Evolutionary conservation across 1,140 invertebrate species (phyloP).

Genomic region (Hirudo medicinalis): DNA sequence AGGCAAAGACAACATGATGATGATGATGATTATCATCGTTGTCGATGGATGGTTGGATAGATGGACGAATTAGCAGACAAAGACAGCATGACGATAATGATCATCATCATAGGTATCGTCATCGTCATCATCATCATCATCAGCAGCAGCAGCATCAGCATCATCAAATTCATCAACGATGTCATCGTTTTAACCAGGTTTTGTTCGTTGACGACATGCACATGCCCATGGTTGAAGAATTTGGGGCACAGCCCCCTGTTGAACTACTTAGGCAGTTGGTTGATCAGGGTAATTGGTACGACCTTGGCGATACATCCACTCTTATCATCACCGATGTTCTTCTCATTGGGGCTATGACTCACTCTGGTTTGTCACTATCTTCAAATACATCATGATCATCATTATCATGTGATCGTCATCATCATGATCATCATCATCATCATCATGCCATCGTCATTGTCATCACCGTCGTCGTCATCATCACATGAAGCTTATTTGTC

Average conservation of each 20-base stretch:
- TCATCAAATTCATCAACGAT: too few relatives aligned
- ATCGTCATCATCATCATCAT: too few relatives aligned
- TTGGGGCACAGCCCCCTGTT: conserved; percentile 80
- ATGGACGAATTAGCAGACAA: too few relatives aligned
- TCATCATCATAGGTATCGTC: too few relatives aligned
- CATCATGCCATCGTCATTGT: too few relatives aligned
- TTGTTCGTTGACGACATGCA: conserved; percentile 88
- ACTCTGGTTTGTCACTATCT: conserved; percentile 47
- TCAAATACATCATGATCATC: conserved; percentile 31
- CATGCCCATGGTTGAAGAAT: conserved; percentile 64
- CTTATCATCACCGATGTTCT: conserved; percentile 79
- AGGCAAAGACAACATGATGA: too few relatives aligned
- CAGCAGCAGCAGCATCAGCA: too few relatives aligned
- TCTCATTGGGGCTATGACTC: conserved; percentile 75
- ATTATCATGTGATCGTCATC: conserved; percentile 47
- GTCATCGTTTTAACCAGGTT: conserved; percentile 46
- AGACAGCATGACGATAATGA: too few relatives aligned
- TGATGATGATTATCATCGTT: too few relatives aligned
- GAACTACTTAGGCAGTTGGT: conserved; percentile 77
- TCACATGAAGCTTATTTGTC: too few relatives aligned
- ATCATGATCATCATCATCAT: not conserved
- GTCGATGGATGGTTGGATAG: too few relatives aligned
- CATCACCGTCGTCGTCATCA: too few relatives aligned
- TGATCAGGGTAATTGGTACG: conserved; percentile 78
- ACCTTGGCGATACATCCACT: conserved; percentile 67